A percentile compares a stretch with the other conserved stretches of the same genome.
Evolutionary conservation across 2,113 vertebrate genomes (phyloP).

Genomic region (Pantherophis guttatus): DNA sequence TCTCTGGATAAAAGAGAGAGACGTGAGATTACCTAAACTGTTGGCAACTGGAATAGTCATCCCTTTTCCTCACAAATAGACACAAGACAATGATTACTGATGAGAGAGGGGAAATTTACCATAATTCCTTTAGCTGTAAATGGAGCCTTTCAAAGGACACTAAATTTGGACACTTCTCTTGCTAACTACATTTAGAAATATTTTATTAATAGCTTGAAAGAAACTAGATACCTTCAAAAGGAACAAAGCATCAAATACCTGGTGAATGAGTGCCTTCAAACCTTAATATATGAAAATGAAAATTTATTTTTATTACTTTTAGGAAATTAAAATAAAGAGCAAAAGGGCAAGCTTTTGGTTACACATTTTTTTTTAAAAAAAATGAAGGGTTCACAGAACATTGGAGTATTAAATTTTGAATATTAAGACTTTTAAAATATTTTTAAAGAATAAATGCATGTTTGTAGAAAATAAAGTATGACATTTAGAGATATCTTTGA

Average conservation of each 20-base stretch:
- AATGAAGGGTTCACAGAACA: not conserved
- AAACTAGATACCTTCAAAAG: not conserved
- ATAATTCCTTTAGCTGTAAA: not conserved
- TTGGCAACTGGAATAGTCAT: not conserved
- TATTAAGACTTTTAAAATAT: no score
- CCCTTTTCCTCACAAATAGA: not conserved
- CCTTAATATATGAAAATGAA: not conserved
- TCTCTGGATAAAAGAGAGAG: not conserved
- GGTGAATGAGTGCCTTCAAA: not conserved
- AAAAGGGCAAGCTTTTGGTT: not conserved
- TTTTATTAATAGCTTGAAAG: not conserved
- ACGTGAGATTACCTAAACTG: not conserved
- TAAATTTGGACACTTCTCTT: not conserved
- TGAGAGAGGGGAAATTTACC: not conserved
- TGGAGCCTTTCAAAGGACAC: not conserved
- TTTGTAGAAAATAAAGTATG: no score
- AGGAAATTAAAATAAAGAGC: not conserved
- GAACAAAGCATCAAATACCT: not conserved
- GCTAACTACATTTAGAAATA: not conserved
- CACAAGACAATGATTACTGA: not conserved
- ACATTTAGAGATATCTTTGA: no score
- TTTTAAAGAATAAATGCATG: no score
- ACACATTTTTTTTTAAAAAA: not conserved
- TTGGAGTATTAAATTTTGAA: no score
- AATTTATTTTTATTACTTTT: not conserved